Evolutionary conservation across 2,113 vertebrate genomes (phyloP).

Genomic region (Rhynchomys soricoides): DNA sequence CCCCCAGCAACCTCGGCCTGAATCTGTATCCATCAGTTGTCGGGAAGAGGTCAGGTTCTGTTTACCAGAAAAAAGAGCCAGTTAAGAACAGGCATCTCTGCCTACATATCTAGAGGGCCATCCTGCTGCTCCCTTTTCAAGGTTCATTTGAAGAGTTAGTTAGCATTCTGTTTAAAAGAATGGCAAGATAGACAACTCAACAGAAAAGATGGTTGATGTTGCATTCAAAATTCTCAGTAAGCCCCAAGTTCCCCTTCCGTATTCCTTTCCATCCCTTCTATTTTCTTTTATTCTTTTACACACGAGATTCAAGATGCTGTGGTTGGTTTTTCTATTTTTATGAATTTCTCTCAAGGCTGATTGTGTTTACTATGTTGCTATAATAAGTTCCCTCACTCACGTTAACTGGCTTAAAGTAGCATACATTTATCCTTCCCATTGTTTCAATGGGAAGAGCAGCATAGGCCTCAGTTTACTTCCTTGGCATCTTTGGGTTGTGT

Average conservation of each 20-base stretch:
- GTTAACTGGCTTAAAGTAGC: not conserved
- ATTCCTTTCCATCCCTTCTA: not conserved
- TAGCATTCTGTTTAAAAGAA: not conserved
- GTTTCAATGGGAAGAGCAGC: not conserved
- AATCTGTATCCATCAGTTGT: not conserved
- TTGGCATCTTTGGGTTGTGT: not conserved
- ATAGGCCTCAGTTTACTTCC: not conserved
- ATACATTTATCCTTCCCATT: not conserved
- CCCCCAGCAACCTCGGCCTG: not conserved
- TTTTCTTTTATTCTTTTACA: not conserved
- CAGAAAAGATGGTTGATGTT: not conserved
- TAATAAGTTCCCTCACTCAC: not conserved
- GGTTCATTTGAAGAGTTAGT: not conserved
- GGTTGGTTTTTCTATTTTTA: conserved; percentile 21
- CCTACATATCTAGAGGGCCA: not conserved
- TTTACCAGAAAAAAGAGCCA: not conserved
- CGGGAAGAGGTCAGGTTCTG: not conserved
- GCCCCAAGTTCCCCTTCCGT: too few relatives aligned
- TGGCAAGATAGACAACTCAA: not conserved
- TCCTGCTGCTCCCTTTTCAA: not conserved
- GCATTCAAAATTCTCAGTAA: not conserved
- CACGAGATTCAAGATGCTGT: not conserved
- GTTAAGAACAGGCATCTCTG: not conserved
- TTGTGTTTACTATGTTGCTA: not conserved
- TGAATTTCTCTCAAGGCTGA: not conserved